Base-by-base conservation (phyloP, 2,888 invertebrate species). In the Orthonevra nobilis region DNA sequence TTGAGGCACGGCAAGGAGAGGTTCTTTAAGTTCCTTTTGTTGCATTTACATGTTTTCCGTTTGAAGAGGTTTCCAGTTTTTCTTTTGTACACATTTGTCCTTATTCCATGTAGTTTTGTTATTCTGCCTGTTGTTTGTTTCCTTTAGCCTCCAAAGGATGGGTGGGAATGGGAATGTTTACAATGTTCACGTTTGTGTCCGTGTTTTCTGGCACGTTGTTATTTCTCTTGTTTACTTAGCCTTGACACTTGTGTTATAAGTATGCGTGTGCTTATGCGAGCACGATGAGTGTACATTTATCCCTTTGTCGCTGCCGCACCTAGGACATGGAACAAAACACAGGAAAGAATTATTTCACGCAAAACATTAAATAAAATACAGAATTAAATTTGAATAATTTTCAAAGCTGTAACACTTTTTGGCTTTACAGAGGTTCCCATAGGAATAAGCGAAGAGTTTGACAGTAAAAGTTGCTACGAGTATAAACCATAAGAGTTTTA, bases 11-110 rank as follows among this genome's bases (percentile, higher is more conserved):
- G 17, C 20, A 26, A 23, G 28, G 10, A 9, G 12, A 38, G 19
- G 36, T 32, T 12, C 58, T 42, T 42, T 14, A 20, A 12, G 4
- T 40, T 17, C 54, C 9, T 56, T 36, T 48, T 50, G 68, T 69
- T 58, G 58, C 58, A 69, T 58, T 58, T 58, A 58, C 68, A 69
- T 69, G 68, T 69, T 69, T 58, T 50, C 40, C 48, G 17, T 48
- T 40, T 23, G 17, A 58, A 58, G 30, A 23, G 58, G 38, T 50
- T 68, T 40, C 20, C 32, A 26, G 56, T 68, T 30, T 19, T 48
- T 20, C 34, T 56, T 46, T 56, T 38, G 12, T 38, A 40, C 23
- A 40, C 28, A 19, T 28, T 56, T 3, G 17, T 69, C 14, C 32
- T 58, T 32, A 32, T 58, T 32, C 38, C 32, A 48, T 69, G 40